These are phyloP conservation scores for Tipula confusa DNA, from an alignment of 2,888 invertebrate genomes.

Conservation along the genomic window DNA sequence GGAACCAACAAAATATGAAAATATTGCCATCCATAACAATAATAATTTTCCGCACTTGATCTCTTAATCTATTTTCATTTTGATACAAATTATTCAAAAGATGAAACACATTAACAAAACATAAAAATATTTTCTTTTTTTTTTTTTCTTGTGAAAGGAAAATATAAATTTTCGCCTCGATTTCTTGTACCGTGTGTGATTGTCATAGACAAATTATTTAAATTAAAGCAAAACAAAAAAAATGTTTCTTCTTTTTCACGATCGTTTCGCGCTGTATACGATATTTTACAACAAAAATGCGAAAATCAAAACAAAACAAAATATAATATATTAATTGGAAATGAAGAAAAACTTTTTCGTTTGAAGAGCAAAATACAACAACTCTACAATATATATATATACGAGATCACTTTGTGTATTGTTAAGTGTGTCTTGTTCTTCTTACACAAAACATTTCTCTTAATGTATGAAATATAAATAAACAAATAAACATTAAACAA, in stretches of 20 bases:
- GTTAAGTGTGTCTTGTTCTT: constrained; percentile 25
- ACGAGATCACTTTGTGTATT: constrained; percentile 25
- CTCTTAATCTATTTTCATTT: constrained; percentile 20
- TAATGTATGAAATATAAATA: constrained; percentile 14
- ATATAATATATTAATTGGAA: constrained; percentile 25
- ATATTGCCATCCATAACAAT: neutral
- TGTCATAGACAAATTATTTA: constrained; percentile 6
- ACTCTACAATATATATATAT: neutral
- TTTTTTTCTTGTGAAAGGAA: neutral
- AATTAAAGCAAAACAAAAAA: neutral
- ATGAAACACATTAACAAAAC: constrained; percentile 6
- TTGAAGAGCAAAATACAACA: neutral
- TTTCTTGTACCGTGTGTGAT: neutral
- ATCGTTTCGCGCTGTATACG: neutral
- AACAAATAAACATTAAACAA: constrained; percentile 25
- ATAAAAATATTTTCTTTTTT: no score
- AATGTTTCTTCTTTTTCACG: neutral
- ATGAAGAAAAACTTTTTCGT: neutral
- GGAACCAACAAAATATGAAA: neutral
- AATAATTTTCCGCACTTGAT: constrained; percentile 21
- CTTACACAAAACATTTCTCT: constrained; percentile 9
- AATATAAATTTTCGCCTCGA: constrained; percentile 15
- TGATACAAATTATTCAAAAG: neutral
- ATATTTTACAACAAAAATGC: neutral
- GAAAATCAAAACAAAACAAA: constrained; percentile 20